A percentile compares a stretch with the other conserved stretches of the same genome.
phyloP scores from a whole-genome alignment of 2,888 invertebrate species.

The Noctua comes region DNA sequence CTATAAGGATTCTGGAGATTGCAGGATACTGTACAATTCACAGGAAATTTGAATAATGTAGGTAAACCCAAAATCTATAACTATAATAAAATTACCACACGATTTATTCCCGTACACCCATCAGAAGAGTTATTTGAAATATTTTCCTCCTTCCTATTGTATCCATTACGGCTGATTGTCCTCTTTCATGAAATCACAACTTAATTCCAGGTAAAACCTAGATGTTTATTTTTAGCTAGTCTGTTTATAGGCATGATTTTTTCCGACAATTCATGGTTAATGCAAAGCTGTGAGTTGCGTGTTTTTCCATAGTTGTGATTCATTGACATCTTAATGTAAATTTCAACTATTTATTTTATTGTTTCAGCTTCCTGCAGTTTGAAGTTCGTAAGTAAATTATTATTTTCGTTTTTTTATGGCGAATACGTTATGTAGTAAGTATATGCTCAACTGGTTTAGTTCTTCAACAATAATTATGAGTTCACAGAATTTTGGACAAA shows the following conservation, averaged over 20 bases:
- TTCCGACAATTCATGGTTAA: background rate
- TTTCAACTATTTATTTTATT: background rate
- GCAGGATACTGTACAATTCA: background rate
- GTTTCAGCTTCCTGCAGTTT: conserved; percentile 34
- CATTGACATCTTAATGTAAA: background rate
- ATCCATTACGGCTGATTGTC: background rate
- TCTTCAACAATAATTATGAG: background rate
- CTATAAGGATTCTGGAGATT: background rate
- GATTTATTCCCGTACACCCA: background rate
- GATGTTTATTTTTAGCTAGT: background rate
- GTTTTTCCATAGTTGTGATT: background rate
- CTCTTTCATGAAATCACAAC: conserved; percentile 6
- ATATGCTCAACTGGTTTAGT: background rate
- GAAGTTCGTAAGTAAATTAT: conserved; percentile 18
- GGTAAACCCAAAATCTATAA: background rate
- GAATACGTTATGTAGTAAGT: background rate
- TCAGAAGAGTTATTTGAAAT: background rate
- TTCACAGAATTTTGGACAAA: background rate
- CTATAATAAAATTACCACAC: background rate
- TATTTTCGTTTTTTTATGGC: background rate
- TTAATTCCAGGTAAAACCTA: background rate
- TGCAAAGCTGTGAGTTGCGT: background rate
- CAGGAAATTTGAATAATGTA: conserved; percentile 1
- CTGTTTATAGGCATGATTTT: background rate
- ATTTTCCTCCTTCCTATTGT: conserved; percentile 7